phyloP scores from a whole-genome alignment of 2,113 vertebrate genomes.

The Tachysurus fulvidraco region DNA sequence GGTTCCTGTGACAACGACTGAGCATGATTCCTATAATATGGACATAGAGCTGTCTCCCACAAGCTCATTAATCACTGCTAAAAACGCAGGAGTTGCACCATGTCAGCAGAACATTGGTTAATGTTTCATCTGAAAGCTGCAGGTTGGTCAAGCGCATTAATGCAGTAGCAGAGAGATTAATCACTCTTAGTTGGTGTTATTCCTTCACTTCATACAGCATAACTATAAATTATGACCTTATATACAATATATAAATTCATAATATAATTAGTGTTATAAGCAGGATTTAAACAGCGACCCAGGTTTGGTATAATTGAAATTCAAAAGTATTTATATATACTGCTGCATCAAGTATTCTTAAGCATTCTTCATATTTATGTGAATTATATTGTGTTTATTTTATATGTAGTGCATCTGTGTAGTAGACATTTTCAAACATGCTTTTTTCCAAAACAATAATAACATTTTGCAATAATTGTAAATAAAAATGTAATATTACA shows the following conservation, averaged over 20 bases:
- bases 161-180: conserved; percentile 24
- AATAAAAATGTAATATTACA: background rate
- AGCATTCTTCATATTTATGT: background rate
- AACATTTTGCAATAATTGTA: background rate
- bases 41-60: conserved; percentile 11
- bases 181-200: conserved; percentile 29
- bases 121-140: conserved; percentile 67
- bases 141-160: conserved; percentile 12
- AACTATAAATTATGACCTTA: background rate
- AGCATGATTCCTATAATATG: conserved; percentile 60
- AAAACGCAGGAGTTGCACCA: conserved; percentile 57
- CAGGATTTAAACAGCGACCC: background rate
- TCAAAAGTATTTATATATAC: background rate
- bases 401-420: background rate
- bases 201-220: background rate
- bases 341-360: background rate
- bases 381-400: background rate
- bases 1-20: conserved; percentile 54
- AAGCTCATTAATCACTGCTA: conserved; percentile 62
- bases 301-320: background rate
- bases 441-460: background rate
- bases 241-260: background rate
- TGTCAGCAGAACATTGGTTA: conserved; percentile 73
- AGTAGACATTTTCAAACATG: background rate
- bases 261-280: background rate